Evolutionary conservation across 2,797 vertebrate genomes (phyloP).

Genomic region (Florisuga fusca): DNA sequence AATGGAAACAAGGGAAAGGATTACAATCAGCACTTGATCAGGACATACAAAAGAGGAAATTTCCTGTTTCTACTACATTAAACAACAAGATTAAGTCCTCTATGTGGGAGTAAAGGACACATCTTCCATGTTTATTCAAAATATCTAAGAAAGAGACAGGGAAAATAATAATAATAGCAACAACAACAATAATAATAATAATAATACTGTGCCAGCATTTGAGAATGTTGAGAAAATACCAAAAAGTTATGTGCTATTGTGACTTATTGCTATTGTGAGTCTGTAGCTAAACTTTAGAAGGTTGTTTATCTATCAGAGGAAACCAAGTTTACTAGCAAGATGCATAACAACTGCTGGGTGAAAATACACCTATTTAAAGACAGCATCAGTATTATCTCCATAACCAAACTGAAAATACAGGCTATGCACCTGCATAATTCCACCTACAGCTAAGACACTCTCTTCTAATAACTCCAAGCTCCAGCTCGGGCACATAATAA

Average conservation of each 20-base stretch:
- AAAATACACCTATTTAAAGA: rapidly evolving
- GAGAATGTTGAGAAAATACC: background rate
- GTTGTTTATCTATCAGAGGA: background rate
- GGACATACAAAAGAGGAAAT: background rate
- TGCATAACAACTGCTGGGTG: background rate
- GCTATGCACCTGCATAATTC: background rate
- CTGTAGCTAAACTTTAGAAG: background rate
- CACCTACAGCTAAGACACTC: background rate
- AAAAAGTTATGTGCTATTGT: background rate
- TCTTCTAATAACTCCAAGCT: background rate
- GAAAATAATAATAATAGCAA: background rate
- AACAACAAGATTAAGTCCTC: background rate
- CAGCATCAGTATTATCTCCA: rapidly evolving
- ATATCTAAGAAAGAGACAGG: background rate
- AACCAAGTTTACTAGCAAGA: background rate
- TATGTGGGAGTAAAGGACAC: background rate
- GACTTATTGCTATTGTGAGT: background rate
- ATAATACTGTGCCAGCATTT: background rate
- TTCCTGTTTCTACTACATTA: background rate
- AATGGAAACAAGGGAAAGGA: background rate
- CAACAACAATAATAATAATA: background rate
- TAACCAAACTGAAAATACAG: background rate
- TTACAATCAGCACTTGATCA: background rate
- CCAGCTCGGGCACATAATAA: no score
- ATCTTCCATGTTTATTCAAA: background rate